Evolutionary conservation across 2,113 vertebrate genomes (phyloP).

Genomic region (Aegotheles bennettii): DNA sequence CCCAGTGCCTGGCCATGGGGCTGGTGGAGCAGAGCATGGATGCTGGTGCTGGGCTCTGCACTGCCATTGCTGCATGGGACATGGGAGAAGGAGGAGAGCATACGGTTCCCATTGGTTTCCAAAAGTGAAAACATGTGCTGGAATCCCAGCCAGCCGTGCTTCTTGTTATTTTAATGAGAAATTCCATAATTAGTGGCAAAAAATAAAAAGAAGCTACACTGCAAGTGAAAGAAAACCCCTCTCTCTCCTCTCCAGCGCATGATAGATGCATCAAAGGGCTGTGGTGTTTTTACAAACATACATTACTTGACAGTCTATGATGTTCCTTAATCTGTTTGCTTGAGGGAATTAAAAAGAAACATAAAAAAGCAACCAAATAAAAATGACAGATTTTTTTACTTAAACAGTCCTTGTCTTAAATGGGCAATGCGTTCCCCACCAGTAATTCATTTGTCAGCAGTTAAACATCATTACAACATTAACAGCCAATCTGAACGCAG

Average conservation of each 20-base stretch:
- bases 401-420: not conserved
- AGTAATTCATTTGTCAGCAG: conserved; percentile 49
- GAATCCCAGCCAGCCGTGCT: not conserved
- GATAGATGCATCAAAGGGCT: not conserved
- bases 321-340: not conserved
- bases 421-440: not conserved
- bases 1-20: rapidly evolving
- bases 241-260: not conserved
- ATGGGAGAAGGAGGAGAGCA: not conserved
- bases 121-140: conserved; percentile 50
- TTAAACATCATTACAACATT: conserved; percentile 49
- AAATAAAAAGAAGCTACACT: not conserved
- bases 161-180: conserved; percentile 64
- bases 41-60: not conserved
- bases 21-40: not conserved
- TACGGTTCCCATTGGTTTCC: conserved; percentile 43
- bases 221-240: not conserved
- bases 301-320: not conserved
- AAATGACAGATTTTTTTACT: not conserved
- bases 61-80: not conserved
- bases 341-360: not conserved
- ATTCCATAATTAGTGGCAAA: conserved; percentile 46
- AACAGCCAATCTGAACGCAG: conserved; percentile 20
- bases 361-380: not conserved
- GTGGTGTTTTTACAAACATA: conserved; percentile 5